Evolutionary conservation across 1,140 invertebrate genomes (phyloP), one percentile per base, ranked within the genome.

Genomic region (Pseudomyrmex flavicornis): DNA sequence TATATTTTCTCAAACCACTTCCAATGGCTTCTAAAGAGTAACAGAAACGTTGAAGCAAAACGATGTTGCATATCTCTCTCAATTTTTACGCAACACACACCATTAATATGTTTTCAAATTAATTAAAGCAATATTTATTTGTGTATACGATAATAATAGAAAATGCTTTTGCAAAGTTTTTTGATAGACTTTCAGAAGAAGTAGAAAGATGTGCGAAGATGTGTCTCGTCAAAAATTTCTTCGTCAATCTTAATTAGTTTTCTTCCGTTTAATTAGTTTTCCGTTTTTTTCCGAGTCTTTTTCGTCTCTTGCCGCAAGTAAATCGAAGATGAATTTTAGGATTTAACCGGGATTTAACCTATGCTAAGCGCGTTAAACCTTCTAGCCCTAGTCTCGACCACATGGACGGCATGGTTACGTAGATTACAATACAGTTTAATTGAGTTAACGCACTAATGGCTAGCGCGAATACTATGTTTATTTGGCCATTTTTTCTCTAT

Each of bases 371-470:
- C 65, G 87, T 79, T 91, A 91, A 92, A 91, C 86, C 90, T 85
- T 83, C 85, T 91, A 89, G 77, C 86, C 86, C 86, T 63, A 85
- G 82, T 88, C 87, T 85, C 84, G 69, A 86, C 86, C 85, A 88
- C 89, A 90, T 68, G 70, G 75, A 84, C 82, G 70, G 35, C 70
- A 35, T 77, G 66, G 59, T 85, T 88, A 89, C 91, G 86, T 90
- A 91, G 90, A 93, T 93, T 91, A 93, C 90, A 91, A 92, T 90
- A 75, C 87, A 91, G 75, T 90, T 93, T 91, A 91, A 93, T 93
- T 88, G 90, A 92, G 89, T 90, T 87, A 89, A 68, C 85, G 56
- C 73, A 72, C 88, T 92, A 91, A 91, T 91, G 82, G 90, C 54
- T 73, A 35, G 35, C 35, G 75, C 72, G 89, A 83, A 79, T 17